phyloP scores from a whole-genome alignment of 2,797 vertebrate genomes.

The Botia almorhae region DNA sequence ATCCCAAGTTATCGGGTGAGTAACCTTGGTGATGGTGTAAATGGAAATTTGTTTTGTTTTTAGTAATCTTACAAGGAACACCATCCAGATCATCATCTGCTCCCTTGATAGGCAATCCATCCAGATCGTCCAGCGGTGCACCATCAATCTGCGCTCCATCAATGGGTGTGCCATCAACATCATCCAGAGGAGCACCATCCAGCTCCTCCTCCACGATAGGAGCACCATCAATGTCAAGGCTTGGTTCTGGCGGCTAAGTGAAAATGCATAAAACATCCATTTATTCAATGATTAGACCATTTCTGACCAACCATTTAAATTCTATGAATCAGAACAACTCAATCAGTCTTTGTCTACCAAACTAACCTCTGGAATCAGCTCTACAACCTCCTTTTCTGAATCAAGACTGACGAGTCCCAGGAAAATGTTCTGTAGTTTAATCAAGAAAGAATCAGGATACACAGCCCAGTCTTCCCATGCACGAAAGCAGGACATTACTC shows the following conservation, averaged over 20 bases:
- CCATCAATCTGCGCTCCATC: slow-evolving; percentile 88
- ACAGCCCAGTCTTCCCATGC: slow-evolving; percentile 99
- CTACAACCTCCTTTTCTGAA: slow-evolving; percentile 85
- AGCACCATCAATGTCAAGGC: slow-evolving; percentile 93
- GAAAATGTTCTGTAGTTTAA: slow-evolving; percentile 98
- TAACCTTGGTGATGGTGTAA: too few species aligned
- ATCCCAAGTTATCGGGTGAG: too few species aligned
- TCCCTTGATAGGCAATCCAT: slow-evolving; percentile 92
- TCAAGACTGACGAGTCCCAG: slow-evolving; percentile 94
- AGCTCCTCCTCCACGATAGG: slow-evolving; percentile 92
- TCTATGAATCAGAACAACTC: not conserved
- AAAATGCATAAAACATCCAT: not conserved
- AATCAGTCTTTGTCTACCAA: not conserved
- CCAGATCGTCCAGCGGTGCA: slow-evolving; percentile 88
- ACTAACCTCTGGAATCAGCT: slow-evolving; percentile 62
- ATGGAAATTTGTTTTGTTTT: too few species aligned
- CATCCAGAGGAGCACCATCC: slow-evolving; percentile 87
- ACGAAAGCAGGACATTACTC: slow-evolving; percentile 98
- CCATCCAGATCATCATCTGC: slow-evolving; percentile 95
- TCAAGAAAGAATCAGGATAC: slow-evolving; percentile 98
- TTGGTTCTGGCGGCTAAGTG: slow-evolving; percentile 61
- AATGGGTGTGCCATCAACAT: slow-evolving; percentile 92
- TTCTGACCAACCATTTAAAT: not conserved
- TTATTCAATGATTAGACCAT: not conserved
- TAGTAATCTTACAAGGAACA: slow-evolving; percentile 85